A percentile compares a stretch with the other conserved stretches of the same genome.
Evolutionary conservation across 1,140 invertebrate species (phyloP).

Genomic region (Aculops lycopersici): DNA sequence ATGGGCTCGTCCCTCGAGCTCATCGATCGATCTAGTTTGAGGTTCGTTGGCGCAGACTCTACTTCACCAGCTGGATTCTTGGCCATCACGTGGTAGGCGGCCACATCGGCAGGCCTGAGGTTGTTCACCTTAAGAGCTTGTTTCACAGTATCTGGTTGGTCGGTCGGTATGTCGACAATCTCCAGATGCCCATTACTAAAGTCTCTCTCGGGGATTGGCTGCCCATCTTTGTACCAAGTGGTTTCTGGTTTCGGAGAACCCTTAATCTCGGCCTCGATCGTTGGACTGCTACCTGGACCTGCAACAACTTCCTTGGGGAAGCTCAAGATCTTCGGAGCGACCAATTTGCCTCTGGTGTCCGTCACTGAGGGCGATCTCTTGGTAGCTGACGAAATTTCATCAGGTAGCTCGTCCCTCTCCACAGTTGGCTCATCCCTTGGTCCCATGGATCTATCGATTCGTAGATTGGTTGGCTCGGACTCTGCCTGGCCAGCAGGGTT

Average conservation of each 20-base stretch:
- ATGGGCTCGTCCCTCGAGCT: background rate
- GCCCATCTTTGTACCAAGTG: constrained; percentile 49
- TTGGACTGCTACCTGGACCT: constrained; percentile 40
- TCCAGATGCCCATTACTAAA: too few species aligned
- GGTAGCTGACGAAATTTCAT: constrained; percentile 8
- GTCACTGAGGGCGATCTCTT: constrained; percentile 9
- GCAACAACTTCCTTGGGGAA: constrained; percentile 29
- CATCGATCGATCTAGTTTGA: constrained; percentile 19
- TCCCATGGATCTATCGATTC: background rate
- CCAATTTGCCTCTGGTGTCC: constrained; percentile 9
- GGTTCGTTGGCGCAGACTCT: constrained; percentile 20
- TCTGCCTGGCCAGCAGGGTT: constrained; percentile 18
- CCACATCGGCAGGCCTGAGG: constrained; percentile 41
- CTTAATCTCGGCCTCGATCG: constrained; percentile 42
- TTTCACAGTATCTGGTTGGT: too few species aligned
- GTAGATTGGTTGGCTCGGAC: constrained; percentile 21
- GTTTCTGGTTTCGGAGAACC: constrained; percentile 45
- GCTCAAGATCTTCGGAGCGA: constrained; percentile 14
- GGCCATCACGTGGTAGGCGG: constrained; percentile 45
- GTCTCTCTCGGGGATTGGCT: too few species aligned
- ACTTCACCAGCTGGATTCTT: constrained; percentile 61
- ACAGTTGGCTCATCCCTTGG: background rate
- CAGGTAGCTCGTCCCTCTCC: constrained; percentile 8
- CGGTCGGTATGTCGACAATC: too few species aligned
- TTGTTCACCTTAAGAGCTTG: too few species aligned